Evolutionary conservation across 2,113 vertebrate species (phyloP).

Genomic region (Cavia aperea): DNA sequence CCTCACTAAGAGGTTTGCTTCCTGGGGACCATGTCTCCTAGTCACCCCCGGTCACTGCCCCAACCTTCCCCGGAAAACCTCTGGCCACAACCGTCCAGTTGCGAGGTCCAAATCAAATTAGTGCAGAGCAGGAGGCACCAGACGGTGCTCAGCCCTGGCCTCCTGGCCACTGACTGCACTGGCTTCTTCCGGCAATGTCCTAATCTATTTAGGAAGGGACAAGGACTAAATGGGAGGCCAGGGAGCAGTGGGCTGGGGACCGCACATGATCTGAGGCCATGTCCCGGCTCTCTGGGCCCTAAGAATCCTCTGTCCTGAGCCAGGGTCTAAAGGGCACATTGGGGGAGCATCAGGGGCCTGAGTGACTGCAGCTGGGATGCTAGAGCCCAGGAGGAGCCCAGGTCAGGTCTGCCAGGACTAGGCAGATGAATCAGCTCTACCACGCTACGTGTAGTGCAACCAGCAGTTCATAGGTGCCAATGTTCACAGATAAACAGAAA

Average conservation of each 20-base stretch:
- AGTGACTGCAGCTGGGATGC: background rate
- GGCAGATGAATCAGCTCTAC: background rate
- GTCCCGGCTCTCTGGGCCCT: background rate
- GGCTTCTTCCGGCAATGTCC: conserved; percentile 45
- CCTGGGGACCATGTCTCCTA: background rate
- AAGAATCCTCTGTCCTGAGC: background rate
- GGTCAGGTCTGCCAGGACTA: background rate
- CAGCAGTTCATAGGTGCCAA: background rate
- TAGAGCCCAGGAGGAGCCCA: background rate
- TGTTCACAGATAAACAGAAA: background rate
- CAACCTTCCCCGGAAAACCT: conserved; percentile 32
- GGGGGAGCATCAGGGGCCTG: background rate
- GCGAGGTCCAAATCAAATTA: conserved; percentile 58
- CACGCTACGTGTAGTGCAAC: rapidly evolving
- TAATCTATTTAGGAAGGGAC: conserved; percentile 58
- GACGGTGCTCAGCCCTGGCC: background rate
- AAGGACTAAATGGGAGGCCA: background rate
- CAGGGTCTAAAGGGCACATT: rapidly evolving
- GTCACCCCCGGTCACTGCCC: background rate
- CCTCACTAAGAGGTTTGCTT: background rate
- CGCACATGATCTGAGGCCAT: background rate
- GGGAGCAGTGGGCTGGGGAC: background rate
- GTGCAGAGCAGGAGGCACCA: conserved; percentile 34
- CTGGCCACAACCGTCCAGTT: background rate
- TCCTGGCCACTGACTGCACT: background rate